phyloP scores from a whole-genome alignment of 37 sponge, comb jelly and placozoan species.

The Geodia barretti region DNA sequence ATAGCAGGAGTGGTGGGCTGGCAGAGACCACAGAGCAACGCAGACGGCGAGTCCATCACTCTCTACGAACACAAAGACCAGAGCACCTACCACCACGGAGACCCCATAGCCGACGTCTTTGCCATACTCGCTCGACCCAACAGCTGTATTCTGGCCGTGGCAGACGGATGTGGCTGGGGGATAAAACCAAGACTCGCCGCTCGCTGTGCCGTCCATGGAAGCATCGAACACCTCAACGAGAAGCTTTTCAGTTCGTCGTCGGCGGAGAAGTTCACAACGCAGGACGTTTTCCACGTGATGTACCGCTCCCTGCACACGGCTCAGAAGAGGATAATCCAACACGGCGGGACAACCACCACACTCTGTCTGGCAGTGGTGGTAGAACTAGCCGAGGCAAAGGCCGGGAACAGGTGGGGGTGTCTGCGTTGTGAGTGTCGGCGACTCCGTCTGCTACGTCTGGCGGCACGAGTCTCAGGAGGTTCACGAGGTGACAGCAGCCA shows the following conservation, averaged over 20 bases:
- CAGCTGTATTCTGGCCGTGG: slow-evolving; percentile 64
- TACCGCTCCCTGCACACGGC: slow-evolving; percentile 72
- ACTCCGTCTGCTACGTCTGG: slow-evolving; percentile 73
- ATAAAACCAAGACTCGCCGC: slow-evolving; percentile 80
- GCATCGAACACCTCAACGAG: slow-evolving; percentile 57
- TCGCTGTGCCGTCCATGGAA: slow-evolving; percentile 73
- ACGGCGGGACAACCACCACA: slow-evolving; percentile 76
- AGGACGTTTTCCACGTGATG: slow-evolving; percentile 61
- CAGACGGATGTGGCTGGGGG: slow-evolving; percentile 87
- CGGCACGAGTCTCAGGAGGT: slow-evolving; percentile 29
- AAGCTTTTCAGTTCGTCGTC: slow-evolving; percentile 38
- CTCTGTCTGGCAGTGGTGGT: slow-evolving; percentile 73
- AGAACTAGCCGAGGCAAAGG: slow-evolving; percentile 42
- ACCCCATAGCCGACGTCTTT: slow-evolving; percentile 88
- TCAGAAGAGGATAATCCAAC: slow-evolving; percentile 67
- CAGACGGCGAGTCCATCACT: slow-evolving; percentile 72
- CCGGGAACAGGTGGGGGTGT: slow-evolving; percentile 53
- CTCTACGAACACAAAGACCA: slow-evolving; percentile 67
- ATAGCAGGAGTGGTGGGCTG: slow-evolving; percentile 66
- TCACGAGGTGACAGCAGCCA: slow-evolving; percentile 71
- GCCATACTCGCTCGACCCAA: slow-evolving; percentile 57
- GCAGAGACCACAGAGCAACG: slow-evolving; percentile 41
- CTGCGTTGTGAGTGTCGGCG: slow-evolving; percentile 80
- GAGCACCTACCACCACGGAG: slow-evolving; percentile 60
- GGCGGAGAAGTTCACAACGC: slow-evolving; percentile 18